These are phyloP conservation scores for Nymphalis c-album DNA, from an alignment of 2,888 invertebrate species.

Conservation along the genomic window DNA sequence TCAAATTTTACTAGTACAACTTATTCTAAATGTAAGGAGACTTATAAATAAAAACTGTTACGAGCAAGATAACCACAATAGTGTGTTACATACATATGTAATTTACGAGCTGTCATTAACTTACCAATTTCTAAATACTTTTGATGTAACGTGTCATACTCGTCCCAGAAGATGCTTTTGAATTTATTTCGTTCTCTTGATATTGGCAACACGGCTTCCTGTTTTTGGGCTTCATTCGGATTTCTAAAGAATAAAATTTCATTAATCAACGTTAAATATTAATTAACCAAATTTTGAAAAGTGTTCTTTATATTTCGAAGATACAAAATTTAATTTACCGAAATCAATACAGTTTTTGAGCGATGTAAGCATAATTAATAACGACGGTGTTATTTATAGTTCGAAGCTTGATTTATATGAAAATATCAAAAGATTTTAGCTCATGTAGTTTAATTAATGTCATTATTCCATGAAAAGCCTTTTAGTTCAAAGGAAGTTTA, in stretches of 20 bases:
- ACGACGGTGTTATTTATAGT: too few relatives aligned
- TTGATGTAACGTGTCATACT: slow-evolving; percentile 94
- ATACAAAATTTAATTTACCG: too few relatives aligned
- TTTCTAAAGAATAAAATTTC: slow-evolving; percentile 78
- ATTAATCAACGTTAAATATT: background rate
- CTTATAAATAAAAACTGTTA: too few relatives aligned
- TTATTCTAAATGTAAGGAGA: too few relatives aligned
- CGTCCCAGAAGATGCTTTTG: slow-evolving; percentile 93
- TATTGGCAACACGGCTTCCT: slow-evolving; percentile 88
- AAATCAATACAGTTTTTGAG: too few relatives aligned
- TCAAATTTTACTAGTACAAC: too few relatives aligned
- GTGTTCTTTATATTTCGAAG: background rate
- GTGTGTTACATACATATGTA: background rate
- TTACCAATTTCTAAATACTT: slow-evolving; percentile 96
- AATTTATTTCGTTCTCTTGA: slow-evolving; percentile 92
- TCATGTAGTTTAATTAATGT: background rate
- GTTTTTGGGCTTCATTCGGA: slow-evolving; percentile 91
- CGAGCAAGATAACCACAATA: too few relatives aligned
- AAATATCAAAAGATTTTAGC: background rate
- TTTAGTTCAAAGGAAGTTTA: slow-evolving; percentile 10
- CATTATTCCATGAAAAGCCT: background rate
- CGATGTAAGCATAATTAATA: too few relatives aligned
- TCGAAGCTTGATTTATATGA: background rate
- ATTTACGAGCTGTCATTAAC: slow-evolving; percentile 42
- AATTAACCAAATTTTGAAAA: background rate